These are phyloP conservation scores for Drosophila peninsularis DNA, from an alignment of 2,888 invertebrate species.

Conservation along the genomic window DNA sequence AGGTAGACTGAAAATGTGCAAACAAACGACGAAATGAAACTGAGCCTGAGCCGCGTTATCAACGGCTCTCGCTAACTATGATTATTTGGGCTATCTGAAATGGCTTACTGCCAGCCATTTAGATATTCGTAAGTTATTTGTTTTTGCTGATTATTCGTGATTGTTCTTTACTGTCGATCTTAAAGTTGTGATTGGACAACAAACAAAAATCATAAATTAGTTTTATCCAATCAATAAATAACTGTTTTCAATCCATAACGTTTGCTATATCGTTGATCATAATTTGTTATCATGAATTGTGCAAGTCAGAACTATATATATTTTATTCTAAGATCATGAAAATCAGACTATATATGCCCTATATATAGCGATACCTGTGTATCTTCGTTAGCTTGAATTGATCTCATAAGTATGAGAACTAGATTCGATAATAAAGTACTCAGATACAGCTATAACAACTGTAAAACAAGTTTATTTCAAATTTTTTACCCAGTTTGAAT, in stretches of 20 bases:
- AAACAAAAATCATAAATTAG: not conserved
- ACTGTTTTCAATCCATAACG: not conserved
- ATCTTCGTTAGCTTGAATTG: not conserved
- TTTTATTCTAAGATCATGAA: too few species aligned
- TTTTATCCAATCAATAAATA: not conserved
- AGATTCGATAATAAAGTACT: too few species aligned
- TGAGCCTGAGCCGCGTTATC: constrained; percentile 19
- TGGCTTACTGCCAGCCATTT: constrained; percentile 11
- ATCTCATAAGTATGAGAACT: not conserved
- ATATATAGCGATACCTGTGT: too few species aligned
- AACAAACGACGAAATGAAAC: constrained; percentile 25
- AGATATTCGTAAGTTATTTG: constrained; percentile 6
- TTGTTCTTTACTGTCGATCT: not conserved
- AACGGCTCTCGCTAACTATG: constrained; percentile 9
- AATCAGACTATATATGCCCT: too few species aligned
- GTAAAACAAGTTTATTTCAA: not conserved
- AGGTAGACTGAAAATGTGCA: not conserved
- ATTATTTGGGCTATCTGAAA: constrained; percentile 1
- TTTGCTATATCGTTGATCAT: not conserved
- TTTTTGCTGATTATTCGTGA: not conserved
- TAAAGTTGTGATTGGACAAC: not conserved
- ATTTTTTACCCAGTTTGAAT: not conserved
- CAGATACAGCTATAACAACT: too few species aligned
- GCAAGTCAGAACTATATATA: too few species aligned
- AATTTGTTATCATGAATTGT: constrained; percentile 1